phyloP scores from a whole-genome alignment of 2,797 vertebrate species.

The Chelon labrosus region DNA sequence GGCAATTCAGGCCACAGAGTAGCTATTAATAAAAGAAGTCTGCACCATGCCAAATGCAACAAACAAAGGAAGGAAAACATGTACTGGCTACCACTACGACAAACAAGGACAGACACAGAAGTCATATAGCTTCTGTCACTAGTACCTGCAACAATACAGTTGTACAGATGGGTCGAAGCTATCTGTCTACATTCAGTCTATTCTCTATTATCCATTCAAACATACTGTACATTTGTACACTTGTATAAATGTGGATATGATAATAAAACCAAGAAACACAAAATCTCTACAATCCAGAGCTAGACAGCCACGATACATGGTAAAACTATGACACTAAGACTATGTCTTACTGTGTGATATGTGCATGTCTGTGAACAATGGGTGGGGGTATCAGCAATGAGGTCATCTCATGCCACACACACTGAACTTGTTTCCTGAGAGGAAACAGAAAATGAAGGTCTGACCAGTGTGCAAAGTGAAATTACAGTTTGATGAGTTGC shows the following conservation, averaged over 20 bases:
- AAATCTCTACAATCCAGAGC: neutral
- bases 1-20: constrained; percentile 41
- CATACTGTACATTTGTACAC: neutral
- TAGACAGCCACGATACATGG: neutral
- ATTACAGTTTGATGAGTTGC: constrained; percentile 2
- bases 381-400: constrained; percentile 4
- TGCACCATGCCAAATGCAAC: constrained; percentile 44
- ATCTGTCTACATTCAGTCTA: neutral
- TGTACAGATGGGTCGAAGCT: neutral
- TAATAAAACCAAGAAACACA: neutral
- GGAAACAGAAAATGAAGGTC: neutral
- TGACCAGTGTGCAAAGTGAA: neutral
- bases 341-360: neutral
- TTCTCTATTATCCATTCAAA: neutral
- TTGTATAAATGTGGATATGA: neutral
- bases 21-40: constrained; percentile 70
- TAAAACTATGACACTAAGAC: neutral
- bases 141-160: neutral
- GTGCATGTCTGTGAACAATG: neutral
- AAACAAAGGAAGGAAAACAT: constrained; percentile 61
- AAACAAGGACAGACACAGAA: neutral
- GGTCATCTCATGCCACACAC: constrained; percentile 18
- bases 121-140: neutral
- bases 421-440: constrained; percentile 32
- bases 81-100: constrained; percentile 18